These are phyloP conservation scores for Cosmia pyralina DNA, from an alignment of 2,888 invertebrate species.

Conservation along the genomic window DNA sequence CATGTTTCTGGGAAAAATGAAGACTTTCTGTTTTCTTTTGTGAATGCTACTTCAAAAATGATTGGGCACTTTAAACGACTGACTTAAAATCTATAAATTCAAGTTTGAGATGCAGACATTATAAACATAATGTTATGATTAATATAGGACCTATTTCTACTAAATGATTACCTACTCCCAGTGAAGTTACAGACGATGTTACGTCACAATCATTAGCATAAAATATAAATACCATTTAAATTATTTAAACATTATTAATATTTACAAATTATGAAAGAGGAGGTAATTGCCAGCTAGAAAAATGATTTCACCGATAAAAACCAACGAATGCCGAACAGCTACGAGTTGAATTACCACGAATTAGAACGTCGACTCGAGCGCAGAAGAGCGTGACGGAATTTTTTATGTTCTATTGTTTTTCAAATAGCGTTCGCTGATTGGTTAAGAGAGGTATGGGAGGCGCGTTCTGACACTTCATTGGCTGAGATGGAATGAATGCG, in stretches of 20 bases:
- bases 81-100: not conserved
- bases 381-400: slow-evolving; percentile 85
- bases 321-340: slow-evolving; percentile 64
- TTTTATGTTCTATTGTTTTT: slow-evolving; percentile 90
- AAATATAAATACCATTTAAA: slow-evolving; percentile 31
- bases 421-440: slow-evolving; percentile 83
- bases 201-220: slow-evolving; percentile 40
- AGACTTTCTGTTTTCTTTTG: not conserved
- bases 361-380: slow-evolving; percentile 80
- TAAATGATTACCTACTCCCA: slow-evolving; percentile 7
- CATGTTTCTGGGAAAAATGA: not conserved
- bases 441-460: slow-evolving; percentile 80
- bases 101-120: not conserved
- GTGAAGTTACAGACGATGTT: not conserved
- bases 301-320: slow-evolving; percentile 61
- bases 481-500: slow-evolving; percentile 82
- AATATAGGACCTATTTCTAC: not conserved
- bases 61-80: not conserved
- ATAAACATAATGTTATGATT: not conserved
- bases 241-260: slow-evolving; percentile 24
- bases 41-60: not conserved
- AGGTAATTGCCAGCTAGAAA: slow-evolving; percentile 50
- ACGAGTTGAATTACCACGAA: slow-evolving; percentile 74
- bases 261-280: slow-evolving; percentile 35
- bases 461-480: slow-evolving; percentile 78